Base-by-base conservation (phyloP, 2,797 vertebrate genomes). In the Arctocebus calabarensis region DNA sequence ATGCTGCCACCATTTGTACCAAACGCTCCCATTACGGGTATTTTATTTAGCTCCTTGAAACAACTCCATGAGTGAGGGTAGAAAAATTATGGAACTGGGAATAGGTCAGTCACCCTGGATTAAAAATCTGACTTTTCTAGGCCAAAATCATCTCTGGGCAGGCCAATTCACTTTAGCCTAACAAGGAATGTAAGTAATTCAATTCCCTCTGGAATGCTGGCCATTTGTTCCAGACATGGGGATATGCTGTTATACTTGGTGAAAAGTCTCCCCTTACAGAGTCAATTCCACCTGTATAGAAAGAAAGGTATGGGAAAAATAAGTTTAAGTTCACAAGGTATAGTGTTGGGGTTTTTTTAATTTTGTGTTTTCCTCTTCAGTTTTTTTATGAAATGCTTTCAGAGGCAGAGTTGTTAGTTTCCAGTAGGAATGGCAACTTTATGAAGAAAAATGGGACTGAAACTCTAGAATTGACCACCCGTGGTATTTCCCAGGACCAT, bases 1-100 rank as follows among this genome's bases (percentile, higher is more conserved):
- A 68, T 9, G 25, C 16, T 7, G 70, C 10, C 27, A 66, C 34
- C 8, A 20, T 20, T 82, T 34, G 17, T 57, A 25, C 64, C 27
- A 91, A 66, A 71, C 1, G 17, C 2, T 84, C 29, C 52, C 32
- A 85, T 1, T 3, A 66, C 6, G 2, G 61, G 12, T 32, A 48
- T 55, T 91, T 88, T 62, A 84, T 89, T 45, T 84, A 68, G 45
- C 3, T 81, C 48, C 73, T 25, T 84, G 34, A 95, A 96, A 92
- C n/a, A 57, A 34, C 29, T 70, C 48, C 8, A 22, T 22, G 32
- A 84, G 12, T 19, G 32, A 90, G 29, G 43, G 32, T 70, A 88
- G 55, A 87, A 87, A 94, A 93, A 91, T 66, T 88, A 70, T 94
- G 37, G 71, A 89, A 62, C 12, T 55, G 22, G n/a, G 68, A 89